A percentile compares a stretch with the other conserved stretches of the same genome.
phyloP scores from a whole-genome alignment of 2,797 vertebrate genomes.

The Pseudochromis fuscus region DNA sequence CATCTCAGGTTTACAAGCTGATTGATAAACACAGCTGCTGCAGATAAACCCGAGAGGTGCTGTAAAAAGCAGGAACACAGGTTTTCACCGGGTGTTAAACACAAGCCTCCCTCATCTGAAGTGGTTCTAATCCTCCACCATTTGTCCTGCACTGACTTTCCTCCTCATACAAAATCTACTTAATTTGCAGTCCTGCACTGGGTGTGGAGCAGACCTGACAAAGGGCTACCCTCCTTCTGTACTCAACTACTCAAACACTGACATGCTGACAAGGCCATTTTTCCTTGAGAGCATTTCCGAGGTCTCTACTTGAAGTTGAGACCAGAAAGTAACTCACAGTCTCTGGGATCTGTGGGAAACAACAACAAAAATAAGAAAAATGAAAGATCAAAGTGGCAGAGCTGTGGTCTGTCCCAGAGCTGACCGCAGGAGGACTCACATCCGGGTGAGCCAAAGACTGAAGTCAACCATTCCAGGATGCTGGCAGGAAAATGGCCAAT shows the following conservation, averaged over 20 bases:
- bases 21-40: conserved; percentile 62
- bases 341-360: conserved; percentile 17
- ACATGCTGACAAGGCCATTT: conserved; percentile 53
- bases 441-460: conserved; percentile 53
- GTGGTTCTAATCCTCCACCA: conserved; percentile 1
- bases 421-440: conserved; percentile 61
- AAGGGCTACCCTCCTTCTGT: conserved; percentile 12
- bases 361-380: conserved; percentile 38
- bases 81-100: not conserved
- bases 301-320: conserved; percentile 20
- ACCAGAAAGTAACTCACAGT: conserved; percentile 31
- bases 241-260: conserved; percentile 3
- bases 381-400: conserved; percentile 53
- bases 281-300: conserved; percentile 26
- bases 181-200: not conserved
- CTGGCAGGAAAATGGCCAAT: conserved; percentile 66
- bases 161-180: not conserved
- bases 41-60: conserved; percentile 37
- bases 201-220: conserved; percentile 14
- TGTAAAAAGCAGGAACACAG: conserved; percentile 32
- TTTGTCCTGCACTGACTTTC: conserved; percentile 3
- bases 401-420: conserved; percentile 47
- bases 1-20: conserved; percentile 53
- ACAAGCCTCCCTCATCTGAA: conserved; percentile 7
- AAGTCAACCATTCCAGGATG: conserved; percentile 65